Conservation (phyloP, 2,797 vertebrate genomes). For the Botia kubotai region DNA sequence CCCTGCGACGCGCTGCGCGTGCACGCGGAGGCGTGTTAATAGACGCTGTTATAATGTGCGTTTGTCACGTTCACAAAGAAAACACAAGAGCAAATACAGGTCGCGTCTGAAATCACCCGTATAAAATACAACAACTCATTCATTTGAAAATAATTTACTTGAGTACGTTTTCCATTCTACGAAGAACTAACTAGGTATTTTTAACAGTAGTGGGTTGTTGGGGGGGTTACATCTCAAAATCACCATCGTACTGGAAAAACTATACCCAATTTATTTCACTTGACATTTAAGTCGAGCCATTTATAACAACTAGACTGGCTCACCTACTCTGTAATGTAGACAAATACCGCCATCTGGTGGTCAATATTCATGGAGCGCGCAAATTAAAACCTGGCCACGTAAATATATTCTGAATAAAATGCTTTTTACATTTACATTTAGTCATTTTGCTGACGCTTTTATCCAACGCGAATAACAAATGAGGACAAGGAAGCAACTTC, state of each 20-base stretch:
- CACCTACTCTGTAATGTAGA: constrained; percentile 16
- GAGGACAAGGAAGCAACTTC: too few relatives aligned
- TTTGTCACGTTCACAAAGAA: neutral
- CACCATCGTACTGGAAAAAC: neutral
- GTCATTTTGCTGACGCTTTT: too few relatives aligned
- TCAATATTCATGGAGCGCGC: neutral
- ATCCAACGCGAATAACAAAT: too few relatives aligned
- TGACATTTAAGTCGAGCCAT: constrained; percentile 8
- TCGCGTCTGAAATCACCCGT: too few relatives aligned
- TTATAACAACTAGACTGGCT: neutral
- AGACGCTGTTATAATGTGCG: neutral
- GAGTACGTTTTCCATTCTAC: too few relatives aligned
- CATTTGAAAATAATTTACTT: too few relatives aligned
- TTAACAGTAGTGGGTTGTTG: neutral
- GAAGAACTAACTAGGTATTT: too few relatives aligned
- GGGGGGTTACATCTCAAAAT: neutral
- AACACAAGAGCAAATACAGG: neutral
- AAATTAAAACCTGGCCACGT: neutral
- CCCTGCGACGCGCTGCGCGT: constrained; percentile 1
- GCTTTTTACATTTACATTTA: too few relatives aligned
- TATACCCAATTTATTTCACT: neutral
- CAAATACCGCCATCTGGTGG: constrained; percentile 45
- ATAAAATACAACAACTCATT: too few relatives aligned
- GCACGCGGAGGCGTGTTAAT: neutral
- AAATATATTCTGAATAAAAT: neutral